Base-by-base conservation (phyloP, 1,140 invertebrate species). In the Drosophila pectinifera region DNA sequence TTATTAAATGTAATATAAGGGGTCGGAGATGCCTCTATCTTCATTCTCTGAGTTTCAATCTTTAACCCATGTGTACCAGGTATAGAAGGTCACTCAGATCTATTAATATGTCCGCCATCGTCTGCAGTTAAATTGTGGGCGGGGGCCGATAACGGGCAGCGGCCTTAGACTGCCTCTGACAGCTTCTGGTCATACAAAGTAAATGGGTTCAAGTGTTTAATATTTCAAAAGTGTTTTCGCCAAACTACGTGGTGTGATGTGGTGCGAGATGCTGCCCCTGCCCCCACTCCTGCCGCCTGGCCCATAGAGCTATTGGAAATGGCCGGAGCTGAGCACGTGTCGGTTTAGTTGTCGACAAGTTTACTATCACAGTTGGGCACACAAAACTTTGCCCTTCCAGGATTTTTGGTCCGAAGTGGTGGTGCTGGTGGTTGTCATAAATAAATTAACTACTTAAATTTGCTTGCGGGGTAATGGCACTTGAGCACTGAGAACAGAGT, bases 141-240 rank as follows among this genome's bases (percentile, higher is more conserved):
- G 39, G 55, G 22, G 56, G 4, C 16, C 22, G 7, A 58, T 62
- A 39, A 58, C 16, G 31, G 41, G 28, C 59, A 14, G 22, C 18
- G 31, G 26, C 16, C 58, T 24, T 31, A 63, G 61, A 43, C 36
- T 42, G 46, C 24, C 36, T 42, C 54, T n/a, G 56, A 61, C 49
- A 55, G 56, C 61, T 58, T 62, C 73, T 75, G 68, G 59, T 41
- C 78, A 63, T 65, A 73, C 59, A 48, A 57, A 79, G 68, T 86
- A 62, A 86, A 79, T 79, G 67, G 75, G 79, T 88, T 86, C 79
- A 84, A 83, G 80, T 84, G 64, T 75, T 79, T 78, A 61, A 80
- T 78, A 81, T 64, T 83, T 83, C 62, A 85, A 86, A 85, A 86
- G 82, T 82, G 74, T 81, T 78, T 72, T 72, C 64, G 49, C 64